Percentiles rank a stretch among this genome's conserved stretches.
These are phyloP conservation scores for Formica selysi DNA, from an alignment of 1,140 invertebrate species.

Conservation along the genomic window DNA sequence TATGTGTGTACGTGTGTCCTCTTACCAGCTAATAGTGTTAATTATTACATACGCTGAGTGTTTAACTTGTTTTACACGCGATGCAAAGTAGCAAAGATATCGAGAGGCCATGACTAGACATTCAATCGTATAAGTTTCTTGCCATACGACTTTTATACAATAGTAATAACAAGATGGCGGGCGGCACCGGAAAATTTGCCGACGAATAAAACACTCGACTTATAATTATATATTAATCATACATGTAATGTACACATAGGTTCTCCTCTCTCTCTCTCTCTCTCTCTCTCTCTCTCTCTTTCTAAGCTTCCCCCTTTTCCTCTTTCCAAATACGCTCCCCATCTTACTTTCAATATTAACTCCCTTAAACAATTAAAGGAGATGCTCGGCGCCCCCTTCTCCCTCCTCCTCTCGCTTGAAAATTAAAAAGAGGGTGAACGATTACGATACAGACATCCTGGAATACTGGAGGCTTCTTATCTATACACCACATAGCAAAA, in stretches of 20 bases:
- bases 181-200: slow-evolving; percentile 83
- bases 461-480: slow-evolving; percentile 76
- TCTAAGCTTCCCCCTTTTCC: not conserved
- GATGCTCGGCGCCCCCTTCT: slow-evolving; percentile 39
- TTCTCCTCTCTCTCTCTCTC: not conserved
- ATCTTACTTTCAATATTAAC: slow-evolving; percentile 74
- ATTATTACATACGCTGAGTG: slow-evolving; percentile 66
- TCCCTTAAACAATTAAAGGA: slow-evolving; percentile 54
- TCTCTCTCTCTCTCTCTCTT: slow-evolving; percentile 1
- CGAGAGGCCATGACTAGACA: slow-evolving; percentile 87
- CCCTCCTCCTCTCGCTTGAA: slow-evolving; percentile 20
- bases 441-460: slow-evolving; percentile 76
- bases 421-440: slow-evolving; percentile 62
- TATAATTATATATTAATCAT: slow-evolving; percentile 59
- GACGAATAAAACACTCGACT: slow-evolving; percentile 83
- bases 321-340: slow-evolving; percentile 58
- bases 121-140: slow-evolving; percentile 82
- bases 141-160: slow-evolving; percentile 78
- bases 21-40: slow-evolving; percentile 59
- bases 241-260: slow-evolving; percentile 50
- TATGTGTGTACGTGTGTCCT: slow-evolving; percentile 26
- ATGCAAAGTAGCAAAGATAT: slow-evolving; percentile 81
- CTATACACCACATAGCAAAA: slow-evolving; percentile 58
- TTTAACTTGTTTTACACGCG: slow-evolving; percentile 74
- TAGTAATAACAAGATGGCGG: slow-evolving; percentile 86